Percentiles rank a stretch among this genome's conserved stretches.
phyloP scores from a whole-genome alignment of 2,113 vertebrate genomes.

The Misgurnus mizolepis region DNA sequence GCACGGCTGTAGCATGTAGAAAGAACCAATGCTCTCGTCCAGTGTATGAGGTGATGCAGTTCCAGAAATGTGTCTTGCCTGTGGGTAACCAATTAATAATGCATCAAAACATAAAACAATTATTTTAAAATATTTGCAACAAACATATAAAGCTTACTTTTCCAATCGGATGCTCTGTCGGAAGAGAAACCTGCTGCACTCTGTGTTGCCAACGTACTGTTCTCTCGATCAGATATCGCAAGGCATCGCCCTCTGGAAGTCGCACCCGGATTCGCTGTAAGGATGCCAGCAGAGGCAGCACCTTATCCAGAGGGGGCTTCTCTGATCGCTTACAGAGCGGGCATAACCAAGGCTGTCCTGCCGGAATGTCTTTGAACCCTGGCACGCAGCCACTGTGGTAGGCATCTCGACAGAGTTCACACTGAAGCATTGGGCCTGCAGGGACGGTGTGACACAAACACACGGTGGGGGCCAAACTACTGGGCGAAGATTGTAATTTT shows the following conservation, averaged over 20 bases:
- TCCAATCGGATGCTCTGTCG: slow-evolving; percentile 62
- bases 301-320: slow-evolving; percentile 90
- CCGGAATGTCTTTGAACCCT: slow-evolving; percentile 56
- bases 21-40: slow-evolving; percentile 78
- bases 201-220: slow-evolving; percentile 96
- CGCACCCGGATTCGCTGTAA: slow-evolving; percentile 92
- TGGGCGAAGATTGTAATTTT: slow-evolving; percentile 76
- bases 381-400: slow-evolving; percentile 86
- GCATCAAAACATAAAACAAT: no score
- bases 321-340: slow-evolving; percentile 87
- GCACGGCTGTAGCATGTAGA: slow-evolving; percentile 82
- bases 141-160: slow-evolving; percentile 39
- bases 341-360: slow-evolving; percentile 86
- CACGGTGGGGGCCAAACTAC: slow-evolving; percentile 74
- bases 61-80: slow-evolving; percentile 62
- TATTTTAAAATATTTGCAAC: no score
- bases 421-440: slow-evolving; percentile 87
- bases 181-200: slow-evolving; percentile 85
- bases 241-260: slow-evolving; percentile 92
- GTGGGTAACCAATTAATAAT: slow-evolving; percentile 38
- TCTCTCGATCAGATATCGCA: slow-evolving; percentile 94
- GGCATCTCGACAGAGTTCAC: slow-evolving; percentile 91
- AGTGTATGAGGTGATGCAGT: slow-evolving; percentile 64
- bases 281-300: slow-evolving; percentile 88
- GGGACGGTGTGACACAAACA: slow-evolving; percentile 91